These are phyloP conservation scores for Drosophila ficusphila DNA, from an alignment of 1,140 invertebrate genomes.

Conservation along the genomic window DNA sequence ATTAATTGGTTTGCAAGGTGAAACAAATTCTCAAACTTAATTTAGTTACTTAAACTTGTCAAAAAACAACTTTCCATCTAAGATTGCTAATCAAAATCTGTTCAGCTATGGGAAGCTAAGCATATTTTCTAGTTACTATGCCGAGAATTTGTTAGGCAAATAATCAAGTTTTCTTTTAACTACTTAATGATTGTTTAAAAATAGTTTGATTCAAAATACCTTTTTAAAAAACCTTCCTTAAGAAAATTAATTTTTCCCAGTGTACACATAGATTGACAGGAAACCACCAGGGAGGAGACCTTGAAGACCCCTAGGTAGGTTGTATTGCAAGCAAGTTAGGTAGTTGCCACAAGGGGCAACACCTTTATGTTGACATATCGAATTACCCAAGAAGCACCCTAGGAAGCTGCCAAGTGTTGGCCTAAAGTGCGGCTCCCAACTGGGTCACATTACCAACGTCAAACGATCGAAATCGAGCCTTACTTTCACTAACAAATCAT, in stretches of 20 bases:
- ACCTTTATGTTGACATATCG: conserved; percentile 33
- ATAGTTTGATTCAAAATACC: too few species aligned
- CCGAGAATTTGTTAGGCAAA: too few species aligned
- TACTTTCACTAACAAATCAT: conserved; percentile 3
- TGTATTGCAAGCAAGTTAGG: conserved; percentile 19
- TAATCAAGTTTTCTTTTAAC: too few species aligned
- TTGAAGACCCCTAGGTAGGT: conserved; percentile 33
- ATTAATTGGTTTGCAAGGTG: too few species aligned
- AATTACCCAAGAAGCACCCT: conserved; percentile 33
- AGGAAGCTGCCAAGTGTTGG: conserved; percentile 32
- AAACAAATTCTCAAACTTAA: too few species aligned
- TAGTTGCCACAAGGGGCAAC: conserved; percentile 30
- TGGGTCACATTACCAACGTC: conserved; percentile 35
- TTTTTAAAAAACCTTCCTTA: too few species aligned
- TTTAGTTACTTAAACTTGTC: too few species aligned
- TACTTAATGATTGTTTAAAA: too few species aligned
- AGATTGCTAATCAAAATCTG: too few species aligned
- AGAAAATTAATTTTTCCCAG: neutral
- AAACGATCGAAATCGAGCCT: conserved; percentile 4
- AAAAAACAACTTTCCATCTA: too few species aligned
- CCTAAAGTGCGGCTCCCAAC: conserved; percentile 1
- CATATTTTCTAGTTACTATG: too few species aligned
- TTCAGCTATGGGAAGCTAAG: too few species aligned
- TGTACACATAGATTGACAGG: conserved; percentile 8
- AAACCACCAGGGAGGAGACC: conserved; percentile 11